These are phyloP conservation scores for Nannoperca obscura DNA, from an alignment of 2,797 vertebrate species.

Conservation along the genomic window DNA sequence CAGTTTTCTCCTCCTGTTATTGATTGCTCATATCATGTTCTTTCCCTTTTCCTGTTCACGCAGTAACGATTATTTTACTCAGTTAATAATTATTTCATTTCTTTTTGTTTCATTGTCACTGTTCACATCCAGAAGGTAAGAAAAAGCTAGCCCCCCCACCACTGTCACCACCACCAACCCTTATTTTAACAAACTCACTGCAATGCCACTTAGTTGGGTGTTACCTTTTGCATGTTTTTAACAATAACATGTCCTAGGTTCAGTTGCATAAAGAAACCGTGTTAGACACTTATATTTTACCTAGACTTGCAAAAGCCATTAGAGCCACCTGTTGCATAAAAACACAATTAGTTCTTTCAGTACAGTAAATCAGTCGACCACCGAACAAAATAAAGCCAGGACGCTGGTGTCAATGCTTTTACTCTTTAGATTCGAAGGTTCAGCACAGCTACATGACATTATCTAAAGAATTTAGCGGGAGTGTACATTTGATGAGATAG, in stretches of 20 bases:
- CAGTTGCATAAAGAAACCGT: constrained; percentile 48
- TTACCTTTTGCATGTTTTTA: constrained; percentile 84
- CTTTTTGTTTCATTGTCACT: constrained; percentile 85
- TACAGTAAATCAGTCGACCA: not conserved
- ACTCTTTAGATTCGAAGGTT: not conserved
- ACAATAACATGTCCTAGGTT: constrained; percentile 70
- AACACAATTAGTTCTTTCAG: not conserved
- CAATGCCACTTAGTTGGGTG: constrained; percentile 65
- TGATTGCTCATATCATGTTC: constrained; percentile 43
- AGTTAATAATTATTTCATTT: constrained; percentile 78
- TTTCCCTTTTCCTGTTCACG: constrained; percentile 57
- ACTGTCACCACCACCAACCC: not conserved
- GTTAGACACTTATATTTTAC: not conserved
- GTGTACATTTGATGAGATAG: not conserved
- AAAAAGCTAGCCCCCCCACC: constrained; percentile 63
- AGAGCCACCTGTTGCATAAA: constrained; percentile 62
- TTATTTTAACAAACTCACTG: constrained; percentile 74
- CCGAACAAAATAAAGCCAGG: constrained; percentile 7
- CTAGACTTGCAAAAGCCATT: constrained; percentile 1
- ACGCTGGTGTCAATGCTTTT: not conserved
- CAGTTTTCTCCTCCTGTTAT: constrained; percentile 26
- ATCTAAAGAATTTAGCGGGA: not conserved
- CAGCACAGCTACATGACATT: not conserved
- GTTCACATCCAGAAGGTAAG: constrained; percentile 90
- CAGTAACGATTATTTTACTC: constrained; percentile 64